A percentile compares a stretch with the other conserved stretches of the same genome.
Conservation (phyloP, 1,140 invertebrate genomes). For the Drosophila santomea region DNA sequence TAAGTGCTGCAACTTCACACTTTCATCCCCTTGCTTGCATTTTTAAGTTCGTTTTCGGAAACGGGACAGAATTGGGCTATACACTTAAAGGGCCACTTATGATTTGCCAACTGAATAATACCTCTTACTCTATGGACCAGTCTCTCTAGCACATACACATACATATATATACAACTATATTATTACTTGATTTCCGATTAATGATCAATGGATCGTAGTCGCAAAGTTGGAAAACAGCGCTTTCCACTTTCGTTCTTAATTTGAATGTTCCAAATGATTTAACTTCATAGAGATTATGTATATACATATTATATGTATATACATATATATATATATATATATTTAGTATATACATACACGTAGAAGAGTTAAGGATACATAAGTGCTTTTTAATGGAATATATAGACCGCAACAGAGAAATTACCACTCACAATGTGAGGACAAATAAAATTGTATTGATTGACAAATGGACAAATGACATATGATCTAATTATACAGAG, state of each 20-base stretch:
- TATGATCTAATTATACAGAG: constrained; percentile 42
- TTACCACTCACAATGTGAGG: constrained; percentile 32
- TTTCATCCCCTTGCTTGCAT: too few species aligned
- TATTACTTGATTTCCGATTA: constrained; percentile 16
- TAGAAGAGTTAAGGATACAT: constrained; percentile 70
- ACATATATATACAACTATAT: constrained; percentile 21
- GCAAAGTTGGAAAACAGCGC: constrained; percentile 7
- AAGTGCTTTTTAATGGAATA: constrained; percentile 80
- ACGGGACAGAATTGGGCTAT: background rate
- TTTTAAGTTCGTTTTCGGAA: background rate
- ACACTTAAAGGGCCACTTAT: constrained; percentile 3
- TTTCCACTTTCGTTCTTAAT: constrained; percentile 7
- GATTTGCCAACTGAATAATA: constrained; percentile 67
- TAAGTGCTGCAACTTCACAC: too few species aligned
- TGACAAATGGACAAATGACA: constrained; percentile 29
- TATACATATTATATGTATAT: constrained; percentile 28
- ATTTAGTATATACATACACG: constrained; percentile 34
- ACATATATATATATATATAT: constrained; percentile 33
- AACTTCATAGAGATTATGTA: constrained; percentile 30
- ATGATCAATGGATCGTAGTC: constrained; percentile 15
- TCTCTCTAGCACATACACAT: constrained; percentile 59
- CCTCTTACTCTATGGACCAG: constrained; percentile 80
- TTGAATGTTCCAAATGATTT: constrained; percentile 44
- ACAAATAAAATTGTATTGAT: constrained; percentile 53
- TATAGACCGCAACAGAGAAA: constrained; percentile 66